Evolutionary conservation across 1,140 invertebrate genomes (phyloP).

Genomic region (Aphis gossypii): DNA sequence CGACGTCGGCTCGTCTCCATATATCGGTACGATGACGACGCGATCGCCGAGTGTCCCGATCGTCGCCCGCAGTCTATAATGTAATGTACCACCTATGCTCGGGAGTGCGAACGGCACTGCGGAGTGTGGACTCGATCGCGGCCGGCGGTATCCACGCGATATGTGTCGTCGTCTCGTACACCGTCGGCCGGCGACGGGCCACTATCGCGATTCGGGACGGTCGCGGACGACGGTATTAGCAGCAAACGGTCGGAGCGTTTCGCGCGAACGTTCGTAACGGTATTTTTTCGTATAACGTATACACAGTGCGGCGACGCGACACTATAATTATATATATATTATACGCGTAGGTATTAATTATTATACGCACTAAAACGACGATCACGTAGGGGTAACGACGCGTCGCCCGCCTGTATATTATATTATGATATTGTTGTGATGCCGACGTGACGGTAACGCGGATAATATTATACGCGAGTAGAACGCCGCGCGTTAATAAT

Average conservation of each 20-base stretch:
- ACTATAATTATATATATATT: too few relatives aligned
- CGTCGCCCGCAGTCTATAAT: neutral
- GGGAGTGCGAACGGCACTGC: too few relatives aligned
- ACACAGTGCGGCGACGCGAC: neutral
- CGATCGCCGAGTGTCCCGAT: neutral
- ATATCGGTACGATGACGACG: neutral
- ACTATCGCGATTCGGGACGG: neutral
- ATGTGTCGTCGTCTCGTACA: neutral
- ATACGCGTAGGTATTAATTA: neutral
- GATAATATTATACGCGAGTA: neutral
- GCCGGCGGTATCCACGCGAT: neutral
- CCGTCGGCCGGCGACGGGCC: neutral
- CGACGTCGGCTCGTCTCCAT: neutral
- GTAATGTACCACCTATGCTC: too few relatives aligned
- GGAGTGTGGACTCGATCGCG: neutral
- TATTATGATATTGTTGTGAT: neutral
- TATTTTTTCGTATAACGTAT: neutral
- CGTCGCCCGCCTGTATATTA: neutral
- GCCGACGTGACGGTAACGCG: neutral
- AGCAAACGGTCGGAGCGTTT: neutral
- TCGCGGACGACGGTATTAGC: too few relatives aligned
- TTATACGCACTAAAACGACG: neutral
- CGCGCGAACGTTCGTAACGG: neutral
- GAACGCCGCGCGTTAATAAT: constrained; percentile 49
- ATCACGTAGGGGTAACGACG: neutral